Base-by-base conservation (phyloP, 2,888 invertebrate species). In the Tenthredo notha region DNA sequence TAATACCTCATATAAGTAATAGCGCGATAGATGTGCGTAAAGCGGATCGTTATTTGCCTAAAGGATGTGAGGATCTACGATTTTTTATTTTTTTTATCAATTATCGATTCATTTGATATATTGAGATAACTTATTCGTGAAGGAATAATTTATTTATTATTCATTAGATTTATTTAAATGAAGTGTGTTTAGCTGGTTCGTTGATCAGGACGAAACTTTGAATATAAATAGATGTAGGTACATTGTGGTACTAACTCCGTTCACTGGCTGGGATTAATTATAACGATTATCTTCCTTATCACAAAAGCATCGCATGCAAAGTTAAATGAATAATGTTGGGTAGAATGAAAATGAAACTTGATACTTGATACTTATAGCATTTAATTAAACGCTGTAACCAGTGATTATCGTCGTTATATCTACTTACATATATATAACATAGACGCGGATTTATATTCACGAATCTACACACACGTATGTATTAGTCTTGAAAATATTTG, bases 271-370 rank as follows among this genome's bases (percentile, higher is more conserved):
- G 3, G 33, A 74, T 74, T 74, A 74, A 74, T 74, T 43, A 43
- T 43, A 74, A 74, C 72, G 72, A 74, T 74, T 43, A 40, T 74
- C 25, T 43, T 37, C 7, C 9, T 74, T 74, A 74, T 74, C 72
- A n/a, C 43, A 43, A 74, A 43, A 40, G 40, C 40, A 74, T 74
- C 72, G 72, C 43, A 43, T 21, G 72, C 40, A 21, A 43, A 74
- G 21, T n/a, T 74, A 43, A 74, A 74, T 74, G 72, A 74, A 70
- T 70, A 37, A 70, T 61, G 12, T 25, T 15, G 33, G 33, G 40
- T n/a, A 43, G 21, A 5, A 25, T 74, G 40, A 74, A 43, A 74
- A 74, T 43, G 72, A 74, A 74, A 74, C 72, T 21, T 74, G 40
- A 74, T 37, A 74, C 72, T 21, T 74, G 40, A 74, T 37, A 72